These are phyloP conservation scores for Pollicipes pollicipes DNA, from an alignment of 1,140 invertebrate genomes.

Conservation along the genomic window DNA sequence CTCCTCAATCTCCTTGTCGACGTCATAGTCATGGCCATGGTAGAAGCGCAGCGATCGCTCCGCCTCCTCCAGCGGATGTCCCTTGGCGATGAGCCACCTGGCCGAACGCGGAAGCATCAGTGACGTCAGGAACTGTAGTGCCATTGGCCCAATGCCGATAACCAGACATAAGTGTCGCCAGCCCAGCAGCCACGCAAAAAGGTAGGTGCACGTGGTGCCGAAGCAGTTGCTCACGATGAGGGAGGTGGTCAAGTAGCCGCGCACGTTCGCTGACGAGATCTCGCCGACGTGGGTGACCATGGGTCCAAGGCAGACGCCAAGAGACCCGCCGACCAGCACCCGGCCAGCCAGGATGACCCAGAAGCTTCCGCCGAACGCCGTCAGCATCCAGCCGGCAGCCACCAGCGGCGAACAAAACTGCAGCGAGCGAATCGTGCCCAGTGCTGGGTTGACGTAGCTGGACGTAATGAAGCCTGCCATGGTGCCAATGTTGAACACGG, in stretches of 20 bases:
- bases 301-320: neutral
- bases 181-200: neutral
- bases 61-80: neutral
- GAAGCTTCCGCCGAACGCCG: neutral
- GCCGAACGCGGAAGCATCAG: neutral
- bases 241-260: neutral
- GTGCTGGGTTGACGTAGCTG: neutral
- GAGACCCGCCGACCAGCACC: neutral
- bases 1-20: neutral
- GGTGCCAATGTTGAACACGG: neutral
- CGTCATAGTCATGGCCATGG: neutral
- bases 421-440: neutral
- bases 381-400: neutral
- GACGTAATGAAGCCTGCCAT: neutral
- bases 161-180: neutral
- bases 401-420: neutral
- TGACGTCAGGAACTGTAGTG: neutral
- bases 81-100: neutral
- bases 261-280: neutral
- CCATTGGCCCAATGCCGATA: neutral
- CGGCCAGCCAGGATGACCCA: neutral
- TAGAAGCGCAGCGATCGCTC: neutral
- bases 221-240: neutral
- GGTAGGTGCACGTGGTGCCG: neutral
- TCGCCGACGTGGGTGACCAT: neutral